Percentiles rank a stretch among this genome's conserved stretches.
These are phyloP conservation scores for Emberiza fucata DNA, from an alignment of 2,113 vertebrate genomes.

Conservation along the genomic window DNA sequence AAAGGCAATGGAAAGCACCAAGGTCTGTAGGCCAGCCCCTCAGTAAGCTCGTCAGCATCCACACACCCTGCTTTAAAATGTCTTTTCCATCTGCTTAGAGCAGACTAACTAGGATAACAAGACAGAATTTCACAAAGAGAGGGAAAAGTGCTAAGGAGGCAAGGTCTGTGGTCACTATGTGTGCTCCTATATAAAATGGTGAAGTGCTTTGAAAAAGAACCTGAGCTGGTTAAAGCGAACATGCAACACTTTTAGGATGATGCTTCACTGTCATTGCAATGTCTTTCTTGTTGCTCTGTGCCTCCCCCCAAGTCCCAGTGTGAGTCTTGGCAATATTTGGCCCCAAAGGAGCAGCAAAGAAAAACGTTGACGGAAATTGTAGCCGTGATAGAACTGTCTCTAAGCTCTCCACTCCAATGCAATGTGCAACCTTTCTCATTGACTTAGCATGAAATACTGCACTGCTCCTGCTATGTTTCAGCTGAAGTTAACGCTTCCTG, in stretches of 20 bases:
- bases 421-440: not conserved
- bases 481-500: constrained; percentile 12
- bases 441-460: not conserved
- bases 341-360: not conserved
- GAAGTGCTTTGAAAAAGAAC: not conserved
- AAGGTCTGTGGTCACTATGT: fast-evolving
- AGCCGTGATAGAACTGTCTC: not conserved
- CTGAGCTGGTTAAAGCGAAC: not conserved
- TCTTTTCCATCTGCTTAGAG: not conserved
- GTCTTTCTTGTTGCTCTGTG: not conserved
- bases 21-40: not conserved
- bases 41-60: not conserved
- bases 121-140: not conserved
- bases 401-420: not conserved
- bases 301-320: not conserved
- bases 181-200: not conserved
- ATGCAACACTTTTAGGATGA: not conserved
- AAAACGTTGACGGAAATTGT: not conserved
- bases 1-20: not conserved
- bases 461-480: not conserved
- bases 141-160: not conserved
- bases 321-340: not conserved
- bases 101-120: not conserved
- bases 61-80: fast-evolving
- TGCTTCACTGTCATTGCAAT: not conserved